A percentile compares a stretch with the other conserved stretches of the same genome.
Conservation (phyloP, 64 coral and sea anemone genomes). For the Stylophora pistillata region DNA sequence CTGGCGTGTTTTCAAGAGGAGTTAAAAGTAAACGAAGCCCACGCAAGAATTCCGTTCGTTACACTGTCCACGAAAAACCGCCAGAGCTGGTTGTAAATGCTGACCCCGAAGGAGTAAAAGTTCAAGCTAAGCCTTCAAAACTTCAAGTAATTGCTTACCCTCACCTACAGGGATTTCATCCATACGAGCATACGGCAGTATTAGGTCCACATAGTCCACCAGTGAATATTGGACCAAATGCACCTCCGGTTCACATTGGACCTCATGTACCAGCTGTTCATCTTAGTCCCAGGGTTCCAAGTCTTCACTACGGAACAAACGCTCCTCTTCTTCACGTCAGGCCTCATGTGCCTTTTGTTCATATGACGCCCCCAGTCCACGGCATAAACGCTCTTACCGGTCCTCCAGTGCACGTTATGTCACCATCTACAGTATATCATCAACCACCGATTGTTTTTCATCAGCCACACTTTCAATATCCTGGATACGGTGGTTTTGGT, state of each 20-base stretch:
- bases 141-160: slow-evolving; percentile 97
- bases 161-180: slow-evolving; percentile 88
- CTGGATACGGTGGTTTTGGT: slow-evolving; percentile 49
- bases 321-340: slow-evolving; percentile 94
- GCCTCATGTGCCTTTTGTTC: slow-evolving; percentile 93
- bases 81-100: slow-evolving; percentile 94
- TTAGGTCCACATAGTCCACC: slow-evolving; percentile 97
- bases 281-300: slow-evolving; percentile 90
- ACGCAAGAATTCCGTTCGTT: slow-evolving; percentile 65
- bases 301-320: slow-evolving; percentile 96
- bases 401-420: slow-evolving; percentile 96
- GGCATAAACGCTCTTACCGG: slow-evolving; percentile 83
- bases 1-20: slow-evolving; percentile 45
- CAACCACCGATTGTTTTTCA: slow-evolving; percentile 95
- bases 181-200: slow-evolving; percentile 92
- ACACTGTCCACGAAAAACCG: slow-evolving; percentile 90
- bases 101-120: slow-evolving; percentile 89
- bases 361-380: slow-evolving; percentile 92
- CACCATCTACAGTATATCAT: slow-evolving; percentile 97
- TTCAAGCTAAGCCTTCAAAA: slow-evolving; percentile 93
- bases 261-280: slow-evolving; percentile 96
- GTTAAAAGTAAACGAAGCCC: slow-evolving; percentile 60
- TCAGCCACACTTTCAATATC: slow-evolving; percentile 87
- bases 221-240: slow-evolving; percentile 97
- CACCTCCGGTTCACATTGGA: slow-evolving; percentile 96